These are phyloP conservation scores for Heterochromis multidens DNA, from an alignment of 2,113 vertebrate species.

Conservation along the genomic window DNA sequence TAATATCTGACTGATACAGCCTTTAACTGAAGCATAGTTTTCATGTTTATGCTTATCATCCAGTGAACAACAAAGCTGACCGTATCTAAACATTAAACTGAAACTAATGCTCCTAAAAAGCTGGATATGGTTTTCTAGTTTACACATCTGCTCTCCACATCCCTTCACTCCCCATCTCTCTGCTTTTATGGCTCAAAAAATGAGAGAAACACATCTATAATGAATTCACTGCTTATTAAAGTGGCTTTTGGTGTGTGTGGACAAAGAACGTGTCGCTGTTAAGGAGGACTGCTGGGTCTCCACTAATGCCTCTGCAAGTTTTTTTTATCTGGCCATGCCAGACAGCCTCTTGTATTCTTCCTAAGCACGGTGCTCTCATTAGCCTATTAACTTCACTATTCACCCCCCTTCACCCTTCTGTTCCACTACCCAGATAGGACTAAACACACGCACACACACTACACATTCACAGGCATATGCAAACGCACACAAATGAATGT, in stretches of 20 bases:
- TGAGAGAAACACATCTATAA: conserved; percentile 62
- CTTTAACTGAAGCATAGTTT: background rate
- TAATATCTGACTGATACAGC: background rate
- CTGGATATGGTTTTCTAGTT: background rate
- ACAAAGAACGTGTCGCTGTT: conserved; percentile 78
- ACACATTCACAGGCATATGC: conserved; percentile 14
- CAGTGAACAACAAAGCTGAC: background rate
- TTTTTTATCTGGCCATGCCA: conserved; percentile 78
- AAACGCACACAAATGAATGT: conserved; percentile 29
- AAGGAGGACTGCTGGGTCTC: conserved; percentile 66
- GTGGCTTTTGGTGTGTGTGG: conserved; percentile 76
- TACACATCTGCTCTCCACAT: background rate
- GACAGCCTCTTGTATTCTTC: conserved; percentile 68
- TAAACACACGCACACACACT: background rate
- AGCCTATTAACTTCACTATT: conserved; percentile 71
- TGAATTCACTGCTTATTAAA: conserved; percentile 82
- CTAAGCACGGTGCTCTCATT: conserved; percentile 62
- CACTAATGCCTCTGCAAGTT: conserved; percentile 56
- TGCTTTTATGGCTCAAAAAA: conserved; percentile 80
- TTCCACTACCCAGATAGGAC: conserved; percentile 29
- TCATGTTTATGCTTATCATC: background rate
- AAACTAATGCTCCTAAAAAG: background rate
- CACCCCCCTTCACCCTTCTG: conserved; percentile 42
- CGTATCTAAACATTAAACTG: background rate
- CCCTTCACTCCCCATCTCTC: background rate